Base-by-base conservation (phyloP, 2,113 vertebrate species). In the Axis porcinus region DNA sequence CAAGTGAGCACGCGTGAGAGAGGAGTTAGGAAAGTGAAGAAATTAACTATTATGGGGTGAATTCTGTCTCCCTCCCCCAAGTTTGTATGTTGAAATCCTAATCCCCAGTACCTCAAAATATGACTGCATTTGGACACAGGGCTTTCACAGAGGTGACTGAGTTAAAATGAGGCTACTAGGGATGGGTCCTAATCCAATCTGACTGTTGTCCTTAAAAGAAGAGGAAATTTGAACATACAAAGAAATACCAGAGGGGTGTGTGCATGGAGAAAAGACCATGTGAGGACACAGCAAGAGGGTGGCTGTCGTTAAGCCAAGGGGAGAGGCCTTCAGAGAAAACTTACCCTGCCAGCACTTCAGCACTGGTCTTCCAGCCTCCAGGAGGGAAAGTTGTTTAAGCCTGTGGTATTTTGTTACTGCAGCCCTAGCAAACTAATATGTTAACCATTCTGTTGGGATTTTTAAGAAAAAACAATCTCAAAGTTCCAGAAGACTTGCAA, bases 1-100 rank as follows among this genome's bases (percentile, higher is more conserved):
- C 5, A 5, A 25, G n/a, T 40, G 67, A 70, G 62, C 33, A 23
- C 0, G 1, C 4, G 0, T 0, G 0, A 40, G n/a, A 57, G 15
- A 82, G n/a, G 23, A 36, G 6, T 17, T n/a, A 76, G 52, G n/a
- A 78, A 55, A 40, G 21, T 52, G 33, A 92, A 81, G 40, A 64
- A 25, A n/a, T 85, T 1, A 25, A 54, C 10, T 33, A 23, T 30
- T 19, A 74, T 1, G 13, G 43, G 30, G 13, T 60, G 17, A 45
- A 84, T 8, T 67, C 13, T 6, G 40, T 54, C 8, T 28, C 6
- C 36, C 28, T 27, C 14, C 8, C 8, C 6, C 40, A 67, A 54
- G 33, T 89, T 50, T 28, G 14, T 19, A 0, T 27, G 40, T 33
- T 45, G 28, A 55, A 50, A 10, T 55, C 12, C 33, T 89, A 28